Evolutionary conservation across 2,797 vertebrate genomes (phyloP).

Genomic region (Sebastiscus albofasciatus): DNA sequence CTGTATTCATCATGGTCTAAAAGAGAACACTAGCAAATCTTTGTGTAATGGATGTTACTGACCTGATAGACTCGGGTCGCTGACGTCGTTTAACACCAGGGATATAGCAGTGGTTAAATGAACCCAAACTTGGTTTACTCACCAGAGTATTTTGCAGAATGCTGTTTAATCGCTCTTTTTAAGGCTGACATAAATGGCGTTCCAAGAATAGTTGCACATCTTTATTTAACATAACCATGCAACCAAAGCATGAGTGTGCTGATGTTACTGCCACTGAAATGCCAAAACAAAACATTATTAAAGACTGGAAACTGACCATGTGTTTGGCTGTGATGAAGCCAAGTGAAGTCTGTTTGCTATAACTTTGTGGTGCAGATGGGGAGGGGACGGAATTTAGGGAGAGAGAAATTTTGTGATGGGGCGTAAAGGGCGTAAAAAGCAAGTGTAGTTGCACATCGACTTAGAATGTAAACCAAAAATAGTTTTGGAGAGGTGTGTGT

Average conservation of each 20-base stretch:
- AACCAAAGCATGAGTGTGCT: background rate
- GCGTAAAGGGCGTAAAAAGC: background rate
- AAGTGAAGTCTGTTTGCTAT: background rate
- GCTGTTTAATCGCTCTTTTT: conserved; percentile 1
- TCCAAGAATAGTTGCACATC: background rate
- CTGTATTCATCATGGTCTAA: background rate
- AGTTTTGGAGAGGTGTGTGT: background rate
- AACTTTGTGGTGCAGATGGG: background rate
- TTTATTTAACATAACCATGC: background rate
- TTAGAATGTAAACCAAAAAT: background rate
- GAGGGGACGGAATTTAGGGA: background rate
- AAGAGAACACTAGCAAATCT: conserved; percentile 28
- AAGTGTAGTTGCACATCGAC: background rate
- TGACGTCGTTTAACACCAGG: conserved; percentile 30
- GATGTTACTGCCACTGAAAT: background rate
- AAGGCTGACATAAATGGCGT: background rate
- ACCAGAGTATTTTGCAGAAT: conserved; percentile 19
- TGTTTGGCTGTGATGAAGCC: background rate
- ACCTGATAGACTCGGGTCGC: conserved; percentile 1
- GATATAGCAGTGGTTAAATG: conserved; percentile 5
- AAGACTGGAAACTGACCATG: background rate
- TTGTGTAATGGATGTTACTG: conserved; percentile 8
- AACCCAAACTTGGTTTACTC: background rate
- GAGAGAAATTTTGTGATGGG: background rate
- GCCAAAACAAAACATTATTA: background rate